phyloP scores from a whole-genome alignment of 2,888 invertebrate genomes.

The Trissolcus brochymenae region DNA sequence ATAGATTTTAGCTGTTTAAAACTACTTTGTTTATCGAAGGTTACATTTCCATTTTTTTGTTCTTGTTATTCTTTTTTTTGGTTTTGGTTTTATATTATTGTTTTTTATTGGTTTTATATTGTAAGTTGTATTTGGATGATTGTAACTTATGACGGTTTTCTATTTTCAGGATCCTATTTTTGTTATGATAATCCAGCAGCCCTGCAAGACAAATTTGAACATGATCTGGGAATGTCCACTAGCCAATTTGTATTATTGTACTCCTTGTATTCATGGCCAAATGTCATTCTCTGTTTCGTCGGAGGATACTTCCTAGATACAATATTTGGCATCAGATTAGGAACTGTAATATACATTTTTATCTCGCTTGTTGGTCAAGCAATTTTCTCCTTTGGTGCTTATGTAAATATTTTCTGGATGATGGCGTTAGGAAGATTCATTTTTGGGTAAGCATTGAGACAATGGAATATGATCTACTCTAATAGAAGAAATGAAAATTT shows the following conservation, averaged over 20 bases:
- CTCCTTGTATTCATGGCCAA: constrained; percentile 98
- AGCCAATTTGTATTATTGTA: constrained; percentile 92
- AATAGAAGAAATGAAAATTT: neutral
- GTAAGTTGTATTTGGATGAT: neutral
- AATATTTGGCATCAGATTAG: constrained; percentile 94
- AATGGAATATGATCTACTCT: neutral
- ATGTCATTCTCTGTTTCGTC: constrained; percentile 95
- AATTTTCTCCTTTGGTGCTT: constrained; percentile 90
- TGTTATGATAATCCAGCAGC: constrained; percentile 98
- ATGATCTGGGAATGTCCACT: constrained; percentile 87
- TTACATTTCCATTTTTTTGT: neutral
- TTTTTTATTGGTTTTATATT: neutral
- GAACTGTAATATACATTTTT: constrained; percentile 92
- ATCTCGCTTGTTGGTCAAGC: constrained; percentile 92
- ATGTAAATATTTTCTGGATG: constrained; percentile 87
- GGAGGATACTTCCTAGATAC: constrained; percentile 97
- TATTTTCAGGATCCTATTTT: constrained; percentile 90
- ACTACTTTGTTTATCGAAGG: neutral
- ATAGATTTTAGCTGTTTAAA: too few relatives aligned
- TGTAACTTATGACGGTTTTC: neutral
- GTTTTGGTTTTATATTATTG: neutral
- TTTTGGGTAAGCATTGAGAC: constrained; percentile 85
- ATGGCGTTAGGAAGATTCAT: constrained; percentile 96
- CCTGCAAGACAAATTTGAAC: constrained; percentile 89
- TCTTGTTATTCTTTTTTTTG: neutral